phyloP scores from a whole-genome alignment of 1,140 invertebrate species.

The Megalopta genalis region DNA sequence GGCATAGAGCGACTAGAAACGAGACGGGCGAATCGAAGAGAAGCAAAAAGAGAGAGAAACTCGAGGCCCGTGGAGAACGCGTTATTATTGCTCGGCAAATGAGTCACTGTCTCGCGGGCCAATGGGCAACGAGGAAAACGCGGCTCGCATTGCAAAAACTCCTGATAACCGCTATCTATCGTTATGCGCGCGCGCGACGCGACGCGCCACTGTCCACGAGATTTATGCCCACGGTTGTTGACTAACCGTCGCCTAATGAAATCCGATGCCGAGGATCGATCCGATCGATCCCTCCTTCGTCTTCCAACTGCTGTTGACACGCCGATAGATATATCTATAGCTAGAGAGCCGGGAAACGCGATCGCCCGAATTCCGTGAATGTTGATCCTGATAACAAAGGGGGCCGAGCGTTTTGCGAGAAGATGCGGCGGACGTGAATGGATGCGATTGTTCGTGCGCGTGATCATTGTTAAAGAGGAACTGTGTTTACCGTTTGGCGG shows the following conservation, averaged over 20 bases:
- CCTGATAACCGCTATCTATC: conserved; percentile 62
- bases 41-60: not conserved
- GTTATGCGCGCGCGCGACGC: conserved; percentile 10
- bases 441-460: not conserved
- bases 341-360: conserved; percentile 14
- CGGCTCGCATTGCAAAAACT: conserved; percentile 52
- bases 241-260: conserved; percentile 61
- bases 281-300: conserved; percentile 13
- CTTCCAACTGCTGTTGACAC: not conserved
- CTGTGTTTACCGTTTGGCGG: no score
- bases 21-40: not conserved
- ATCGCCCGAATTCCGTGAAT: conserved; percentile 41
- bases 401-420: not conserved
- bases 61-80: conserved; percentile 2
- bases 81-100: conserved; percentile 61
- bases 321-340: conserved; percentile 14
- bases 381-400: conserved; percentile 7
- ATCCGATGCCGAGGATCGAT: conserved; percentile 61
- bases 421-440: not conserved
- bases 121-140: conserved; percentile 25
- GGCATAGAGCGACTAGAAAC: not conserved
- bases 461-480: not conserved
- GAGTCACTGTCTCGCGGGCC: conserved; percentile 53
- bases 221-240: conserved; percentile 52
- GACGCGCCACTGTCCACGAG: not conserved